Conservation (phyloP, 2,888 invertebrate genomes). For the Imbricaverruca yamaguchii region DNA sequence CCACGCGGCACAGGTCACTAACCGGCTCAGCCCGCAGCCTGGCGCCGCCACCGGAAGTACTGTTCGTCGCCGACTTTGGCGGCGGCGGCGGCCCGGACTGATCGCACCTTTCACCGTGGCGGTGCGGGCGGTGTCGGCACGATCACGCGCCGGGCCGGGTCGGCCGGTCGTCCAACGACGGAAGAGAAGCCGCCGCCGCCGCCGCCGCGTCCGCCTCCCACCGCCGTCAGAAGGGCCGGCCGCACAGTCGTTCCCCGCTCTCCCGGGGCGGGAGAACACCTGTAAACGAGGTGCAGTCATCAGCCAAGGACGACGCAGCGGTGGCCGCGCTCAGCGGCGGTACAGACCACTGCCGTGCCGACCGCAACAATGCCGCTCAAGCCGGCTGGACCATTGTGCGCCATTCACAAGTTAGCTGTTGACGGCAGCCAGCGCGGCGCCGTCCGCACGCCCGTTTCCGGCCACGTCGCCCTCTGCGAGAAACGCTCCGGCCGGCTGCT, state of each 20-base stretch:
- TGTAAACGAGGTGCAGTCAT: background rate
- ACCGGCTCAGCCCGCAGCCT: no score
- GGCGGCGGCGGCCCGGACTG: background rate
- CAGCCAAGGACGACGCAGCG: background rate
- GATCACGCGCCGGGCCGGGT: no score
- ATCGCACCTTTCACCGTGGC: background rate
- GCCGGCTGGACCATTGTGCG: background rate
- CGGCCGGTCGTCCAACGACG: no score
- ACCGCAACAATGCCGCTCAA: background rate
- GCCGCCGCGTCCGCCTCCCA: background rate
- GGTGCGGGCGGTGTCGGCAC: background rate
- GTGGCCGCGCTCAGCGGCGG: background rate
- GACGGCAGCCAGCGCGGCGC: no score
- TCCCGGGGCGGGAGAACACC: background rate
- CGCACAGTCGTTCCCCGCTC: no score
- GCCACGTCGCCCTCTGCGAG: no score
- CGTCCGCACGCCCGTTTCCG: no score
- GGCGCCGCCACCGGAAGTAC: background rate
- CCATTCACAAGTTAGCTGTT: no score
- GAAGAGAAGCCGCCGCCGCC: background rate
- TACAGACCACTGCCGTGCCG: background rate
- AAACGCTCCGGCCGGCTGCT: no score
- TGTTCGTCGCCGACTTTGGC: background rate
- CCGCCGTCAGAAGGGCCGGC: background rate
- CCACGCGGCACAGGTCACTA: no score